Percentiles rank a stretch among this genome's conserved stretches.
phyloP scores from a whole-genome alignment of 2,797 vertebrate species.

The Babyrousa celebensis region DNA sequence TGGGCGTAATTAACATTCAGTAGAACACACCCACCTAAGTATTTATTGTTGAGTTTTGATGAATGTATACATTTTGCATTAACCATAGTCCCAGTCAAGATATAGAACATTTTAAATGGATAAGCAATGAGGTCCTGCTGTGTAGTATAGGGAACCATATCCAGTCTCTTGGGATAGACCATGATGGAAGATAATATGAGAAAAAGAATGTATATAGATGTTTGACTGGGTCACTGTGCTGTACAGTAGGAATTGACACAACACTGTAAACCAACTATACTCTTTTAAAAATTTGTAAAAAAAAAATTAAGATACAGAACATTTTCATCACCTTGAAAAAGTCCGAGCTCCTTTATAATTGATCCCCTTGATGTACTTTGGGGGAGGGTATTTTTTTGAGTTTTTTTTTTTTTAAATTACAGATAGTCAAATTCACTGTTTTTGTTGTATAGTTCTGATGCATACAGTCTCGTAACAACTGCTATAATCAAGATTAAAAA shows the following conservation, averaged over 20 bases:
- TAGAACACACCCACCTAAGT: slow-evolving; percentile 17
- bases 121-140: too few relatives aligned
- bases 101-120: background rate
- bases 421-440: background rate
- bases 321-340: slow-evolving; percentile 50
- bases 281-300: too few relatives aligned
- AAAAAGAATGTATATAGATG: too few relatives aligned
- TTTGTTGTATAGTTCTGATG: background rate
- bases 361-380: background rate
- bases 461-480: background rate
- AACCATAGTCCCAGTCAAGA: background rate
- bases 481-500: background rate
- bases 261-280: too few relatives aligned
- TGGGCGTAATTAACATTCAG: slow-evolving; percentile 27
- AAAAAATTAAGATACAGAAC: background rate
- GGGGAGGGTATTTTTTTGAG: background rate
- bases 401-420: background rate
- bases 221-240: too few relatives aligned
- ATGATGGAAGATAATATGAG: too few relatives aligned
- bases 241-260: too few relatives aligned
- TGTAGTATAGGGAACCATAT: too few relatives aligned
- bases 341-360: background rate
- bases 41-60: slow-evolving; percentile 11
- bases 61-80: background rate
- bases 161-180: too few relatives aligned